phyloP scores from a whole-genome alignment of 2,797 vertebrate genomes.

The Chromis chromis region DNA sequence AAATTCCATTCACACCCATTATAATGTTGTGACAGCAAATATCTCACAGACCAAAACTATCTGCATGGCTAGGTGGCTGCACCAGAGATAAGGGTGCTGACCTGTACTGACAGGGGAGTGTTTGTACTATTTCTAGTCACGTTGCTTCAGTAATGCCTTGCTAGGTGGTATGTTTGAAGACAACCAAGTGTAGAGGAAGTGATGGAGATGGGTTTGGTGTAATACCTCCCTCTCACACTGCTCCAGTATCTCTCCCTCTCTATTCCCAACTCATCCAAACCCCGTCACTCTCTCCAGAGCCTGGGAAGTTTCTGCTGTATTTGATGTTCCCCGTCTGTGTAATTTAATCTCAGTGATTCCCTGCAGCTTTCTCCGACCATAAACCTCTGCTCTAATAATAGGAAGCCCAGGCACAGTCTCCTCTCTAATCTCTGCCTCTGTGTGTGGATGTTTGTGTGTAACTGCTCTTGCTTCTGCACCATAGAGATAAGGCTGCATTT shows the following conservation, averaged over 20 bases:
- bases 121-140: slow-evolving; percentile 25
- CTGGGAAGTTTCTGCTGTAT: slow-evolving; percentile 76
- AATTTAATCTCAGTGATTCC: slow-evolving; percentile 85
- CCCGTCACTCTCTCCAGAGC: slow-evolving; percentile 59
- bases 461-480: slow-evolving; percentile 68
- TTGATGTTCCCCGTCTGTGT: slow-evolving; percentile 83
- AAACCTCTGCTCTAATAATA: slow-evolving; percentile 84
- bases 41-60: background rate
- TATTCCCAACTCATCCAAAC: slow-evolving; percentile 48
- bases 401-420: slow-evolving; percentile 78
- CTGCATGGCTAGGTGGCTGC: background rate
- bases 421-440: slow-evolving; percentile 78
- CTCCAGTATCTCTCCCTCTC: slow-evolving; percentile 43
- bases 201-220: slow-evolving; percentile 37
- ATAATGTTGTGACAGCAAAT: background rate
- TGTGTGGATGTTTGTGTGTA: slow-evolving; percentile 62
- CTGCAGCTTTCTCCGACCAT: slow-evolving; percentile 78
- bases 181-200: slow-evolving; percentile 14
- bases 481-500: slow-evolving; percentile 74
- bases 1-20: background rate
- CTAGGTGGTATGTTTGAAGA: slow-evolving; percentile 39
- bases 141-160: slow-evolving; percentile 5
- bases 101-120: background rate
- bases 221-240: slow-evolving; percentile 40
- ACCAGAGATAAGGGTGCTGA: background rate